Percentiles rank a stretch among this genome's conserved stretches.
phyloP scores from a whole-genome alignment of 2,113 vertebrate genomes.

The Rhea americana region DNA sequence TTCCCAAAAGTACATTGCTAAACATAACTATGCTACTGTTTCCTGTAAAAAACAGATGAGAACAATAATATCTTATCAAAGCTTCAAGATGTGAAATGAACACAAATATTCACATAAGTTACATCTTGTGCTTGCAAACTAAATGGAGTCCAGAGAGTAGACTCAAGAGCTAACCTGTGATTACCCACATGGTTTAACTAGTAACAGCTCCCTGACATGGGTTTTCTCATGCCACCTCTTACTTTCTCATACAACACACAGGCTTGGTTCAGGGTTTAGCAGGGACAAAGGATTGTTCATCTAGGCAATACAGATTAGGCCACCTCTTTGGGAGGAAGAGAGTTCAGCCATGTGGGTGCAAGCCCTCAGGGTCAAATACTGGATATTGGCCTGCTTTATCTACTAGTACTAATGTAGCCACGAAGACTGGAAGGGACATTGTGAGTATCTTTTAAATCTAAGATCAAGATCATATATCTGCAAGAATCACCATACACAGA shows the following conservation, averaged over 20 bases:
- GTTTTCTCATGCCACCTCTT: not conserved
- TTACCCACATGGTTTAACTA: not conserved
- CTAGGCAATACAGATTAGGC: not conserved
- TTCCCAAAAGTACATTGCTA: not conserved
- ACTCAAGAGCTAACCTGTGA: not conserved
- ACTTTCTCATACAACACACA: not conserved
- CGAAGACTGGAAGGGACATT: not conserved
- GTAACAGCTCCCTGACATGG: not conserved
- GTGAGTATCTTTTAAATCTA: not conserved
- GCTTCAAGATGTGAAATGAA: not conserved
- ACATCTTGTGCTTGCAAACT: not conserved
- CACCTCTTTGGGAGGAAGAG: not conserved
- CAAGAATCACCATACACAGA: not conserved
- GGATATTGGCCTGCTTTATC: not conserved
- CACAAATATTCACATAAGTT: not conserved
- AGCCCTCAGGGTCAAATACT: not conserved
- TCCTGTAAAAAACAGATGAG: not conserved
- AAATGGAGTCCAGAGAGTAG: not conserved
- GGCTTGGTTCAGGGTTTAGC: not conserved
- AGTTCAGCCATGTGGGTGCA: not conserved
- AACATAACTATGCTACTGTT: not conserved
- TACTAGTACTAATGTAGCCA: not conserved
- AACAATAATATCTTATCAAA: not conserved
- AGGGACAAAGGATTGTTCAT: not conserved
- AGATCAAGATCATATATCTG: slow-evolving; percentile 48